These are phyloP conservation scores for Phylloscopus whistleri DNA, from an alignment of 2,113 vertebrate species.

Conservation along the genomic window DNA sequence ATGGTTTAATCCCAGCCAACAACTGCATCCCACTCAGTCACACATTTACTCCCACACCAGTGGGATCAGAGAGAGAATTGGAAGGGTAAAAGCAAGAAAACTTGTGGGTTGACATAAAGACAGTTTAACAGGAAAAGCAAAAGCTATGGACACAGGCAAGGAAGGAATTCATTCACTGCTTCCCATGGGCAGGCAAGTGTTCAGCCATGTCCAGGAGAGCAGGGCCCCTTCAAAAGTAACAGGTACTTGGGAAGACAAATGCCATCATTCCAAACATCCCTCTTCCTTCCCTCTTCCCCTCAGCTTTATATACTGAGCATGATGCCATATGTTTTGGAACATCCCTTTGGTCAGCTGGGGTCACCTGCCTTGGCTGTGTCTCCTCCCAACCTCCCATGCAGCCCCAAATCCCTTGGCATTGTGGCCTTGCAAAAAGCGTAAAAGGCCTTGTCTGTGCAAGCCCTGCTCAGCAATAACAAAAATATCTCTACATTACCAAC, in stretches of 20 bases:
- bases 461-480: not conserved
- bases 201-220: not conserved
- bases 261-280: not conserved
- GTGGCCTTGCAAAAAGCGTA: not conserved
- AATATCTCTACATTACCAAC: rapidly evolving
- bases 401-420: not conserved
- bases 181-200: not conserved
- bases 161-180: not conserved
- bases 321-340: not conserved
- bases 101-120: not conserved
- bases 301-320: not conserved
- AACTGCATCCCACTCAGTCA: not conserved
- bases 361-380: not conserved
- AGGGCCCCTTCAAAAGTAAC: not conserved
- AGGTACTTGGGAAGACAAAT: not conserved
- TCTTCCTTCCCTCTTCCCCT: not conserved
- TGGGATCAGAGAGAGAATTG: not conserved
- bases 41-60: not conserved
- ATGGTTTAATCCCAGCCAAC: not conserved
- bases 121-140: not conserved
- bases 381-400: not conserved
- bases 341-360: not conserved
- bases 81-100: not conserved
- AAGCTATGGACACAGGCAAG: not conserved
- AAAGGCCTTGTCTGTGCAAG: not conserved